Evolutionary conservation across 2,113 vertebrate species (phyloP).

Genomic region (Stictonetta naevosa): DNA sequence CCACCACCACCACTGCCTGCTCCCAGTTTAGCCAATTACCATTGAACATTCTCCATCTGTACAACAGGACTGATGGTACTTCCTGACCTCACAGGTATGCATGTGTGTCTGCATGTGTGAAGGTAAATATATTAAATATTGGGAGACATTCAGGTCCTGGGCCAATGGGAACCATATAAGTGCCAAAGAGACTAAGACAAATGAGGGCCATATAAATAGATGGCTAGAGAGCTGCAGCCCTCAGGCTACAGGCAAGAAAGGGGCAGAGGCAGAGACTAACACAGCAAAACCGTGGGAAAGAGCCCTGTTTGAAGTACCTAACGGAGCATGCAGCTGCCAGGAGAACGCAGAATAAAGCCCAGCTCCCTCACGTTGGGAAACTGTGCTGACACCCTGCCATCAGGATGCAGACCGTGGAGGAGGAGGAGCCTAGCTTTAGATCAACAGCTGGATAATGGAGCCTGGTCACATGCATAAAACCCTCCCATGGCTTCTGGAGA

Average conservation of each 20-base stretch:
- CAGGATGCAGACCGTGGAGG: not conserved
- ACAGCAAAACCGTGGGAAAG: conserved; percentile 30
- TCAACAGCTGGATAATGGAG: not conserved
- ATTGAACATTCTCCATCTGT: conserved; percentile 43
- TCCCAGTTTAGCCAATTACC: conserved; percentile 36
- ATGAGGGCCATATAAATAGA: conserved; percentile 68
- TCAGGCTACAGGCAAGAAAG: conserved; percentile 34
- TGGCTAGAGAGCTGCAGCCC: conserved; percentile 37
- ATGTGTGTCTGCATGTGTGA: conserved; percentile 26
- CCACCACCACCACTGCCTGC: not conserved
- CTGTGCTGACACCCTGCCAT: not conserved
- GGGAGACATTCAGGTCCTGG: conserved; percentile 29
- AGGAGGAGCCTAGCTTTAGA: not conserved
- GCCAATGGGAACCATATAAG: conserved; percentile 61
- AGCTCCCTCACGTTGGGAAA: not conserved
- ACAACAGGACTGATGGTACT: conserved; percentile 4
- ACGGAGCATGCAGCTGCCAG: not conserved
- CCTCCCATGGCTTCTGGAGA: not conserved
- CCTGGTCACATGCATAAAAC: rapidly evolving
- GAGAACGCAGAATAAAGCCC: not conserved
- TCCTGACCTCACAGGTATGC: conserved; percentile 65
- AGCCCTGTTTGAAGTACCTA: not conserved
- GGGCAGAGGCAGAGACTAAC: not conserved
- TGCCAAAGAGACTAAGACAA: conserved; percentile 59
- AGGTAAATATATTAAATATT: conserved; percentile 68